Base-by-base conservation (phyloP, 2,888 invertebrate genomes). In the Mimas tiliae region DNA sequence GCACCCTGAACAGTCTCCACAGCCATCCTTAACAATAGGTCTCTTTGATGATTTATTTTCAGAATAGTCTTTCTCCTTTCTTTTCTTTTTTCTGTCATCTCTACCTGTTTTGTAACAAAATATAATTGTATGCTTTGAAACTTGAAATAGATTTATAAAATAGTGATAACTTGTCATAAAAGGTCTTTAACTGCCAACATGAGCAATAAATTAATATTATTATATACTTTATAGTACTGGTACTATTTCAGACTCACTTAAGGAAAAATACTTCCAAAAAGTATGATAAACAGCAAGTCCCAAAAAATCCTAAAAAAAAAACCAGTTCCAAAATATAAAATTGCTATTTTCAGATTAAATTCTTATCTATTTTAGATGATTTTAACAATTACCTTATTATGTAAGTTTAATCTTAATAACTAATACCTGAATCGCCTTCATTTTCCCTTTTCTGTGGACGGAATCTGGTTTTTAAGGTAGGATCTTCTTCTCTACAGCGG, bases 401-500 rank as follows among this genome's bases (percentile, higher is more conserved):
- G 27, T 27, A 27, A 27, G 27, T 38, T 38, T 9, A 9, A 38
- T 38, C 7, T 38, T 38, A 2, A 9, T 21, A n/a, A 47, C 12
- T 50, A 53, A 62, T 77, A 91, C 91, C 90, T 66, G 83, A 77
- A 64, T 93, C 93, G 4, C 76, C 89, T 63, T 94, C 94, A 83
- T 88, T 86, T 70, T 94, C 94, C 69, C 94, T 83, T 68, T 94
- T 94, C 72, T 94, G 94, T 11, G 94, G 93, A 66, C 94, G 84
- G 70, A 94, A 94, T 64, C 93, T 84, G 6, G 96, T 96, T 76
- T 95, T 95, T 11, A 98, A 89, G 6, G 95, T 96, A 0, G 98
- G 96, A 86, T 98, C 97, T 81, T 97, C 97, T 76, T 97, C 96
- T 74, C 96, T 95, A 78, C 98, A 98, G 58, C 96, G 95, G 76